phyloP scores from a whole-genome alignment of 2,888 invertebrate genomes.

The Cetonia aurata region DNA sequence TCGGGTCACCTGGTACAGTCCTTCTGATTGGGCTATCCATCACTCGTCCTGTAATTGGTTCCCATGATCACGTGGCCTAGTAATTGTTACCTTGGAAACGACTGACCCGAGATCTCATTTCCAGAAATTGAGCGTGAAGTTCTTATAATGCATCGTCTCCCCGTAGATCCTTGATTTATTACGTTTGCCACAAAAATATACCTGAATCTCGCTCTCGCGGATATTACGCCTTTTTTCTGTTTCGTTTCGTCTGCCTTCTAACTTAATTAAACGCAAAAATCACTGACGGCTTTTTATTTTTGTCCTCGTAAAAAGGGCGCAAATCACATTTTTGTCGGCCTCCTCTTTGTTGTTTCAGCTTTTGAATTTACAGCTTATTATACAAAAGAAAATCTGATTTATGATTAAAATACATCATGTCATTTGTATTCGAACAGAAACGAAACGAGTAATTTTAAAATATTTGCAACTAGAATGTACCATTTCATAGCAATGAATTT shows the following conservation, averaged over 20 bases:
- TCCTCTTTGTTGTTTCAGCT: neutral
- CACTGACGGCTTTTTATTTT: constrained; percentile 20
- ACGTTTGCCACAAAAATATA: constrained; percentile 44
- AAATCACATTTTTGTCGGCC: constrained; percentile 27
- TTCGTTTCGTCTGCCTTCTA: constrained; percentile 34
- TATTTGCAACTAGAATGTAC: too few species aligned
- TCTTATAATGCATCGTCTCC: constrained; percentile 43
- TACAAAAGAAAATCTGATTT: too few species aligned
- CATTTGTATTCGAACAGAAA: too few species aligned
- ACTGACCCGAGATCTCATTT: constrained; percentile 49
- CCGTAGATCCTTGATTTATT: constrained; percentile 47
- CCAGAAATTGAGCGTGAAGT: constrained; percentile 49
- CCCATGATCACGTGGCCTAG: constrained; percentile 62
- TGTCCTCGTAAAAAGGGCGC: constrained; percentile 13
- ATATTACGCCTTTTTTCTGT: constrained; percentile 37
- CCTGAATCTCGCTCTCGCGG: constrained; percentile 37
- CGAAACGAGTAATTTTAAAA: too few species aligned
- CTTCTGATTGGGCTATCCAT: constrained; percentile 73
- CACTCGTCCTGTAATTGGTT: constrained; percentile 70
- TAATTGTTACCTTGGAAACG: constrained; percentile 66
- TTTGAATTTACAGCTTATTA: neutral
- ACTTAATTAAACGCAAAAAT: constrained; percentile 37
- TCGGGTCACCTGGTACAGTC: constrained; percentile 63
- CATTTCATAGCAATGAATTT: too few species aligned
- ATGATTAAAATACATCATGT: too few species aligned